These are phyloP conservation scores for Notamacropus eugenii DNA, from an alignment of 2,797 vertebrate genomes.

Conservation along the genomic window DNA sequence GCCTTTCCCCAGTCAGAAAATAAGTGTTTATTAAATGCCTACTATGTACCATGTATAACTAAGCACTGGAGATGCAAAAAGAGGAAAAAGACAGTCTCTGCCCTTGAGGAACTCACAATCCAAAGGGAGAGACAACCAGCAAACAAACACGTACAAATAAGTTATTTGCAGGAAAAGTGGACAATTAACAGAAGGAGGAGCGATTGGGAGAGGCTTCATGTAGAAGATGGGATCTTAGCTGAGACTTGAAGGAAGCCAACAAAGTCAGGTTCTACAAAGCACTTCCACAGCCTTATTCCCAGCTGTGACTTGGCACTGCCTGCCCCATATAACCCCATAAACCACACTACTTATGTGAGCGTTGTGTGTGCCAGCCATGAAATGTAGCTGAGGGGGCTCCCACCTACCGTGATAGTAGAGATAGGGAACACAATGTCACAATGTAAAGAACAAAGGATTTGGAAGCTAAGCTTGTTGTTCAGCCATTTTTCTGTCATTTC, in stretches of 20 bases:
- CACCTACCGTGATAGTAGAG: neutral
- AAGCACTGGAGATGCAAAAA: neutral
- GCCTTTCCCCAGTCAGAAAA: neutral
- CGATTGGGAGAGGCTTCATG: neutral
- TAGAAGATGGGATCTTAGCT: neutral
- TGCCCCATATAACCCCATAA: neutral
- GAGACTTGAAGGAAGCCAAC: neutral
- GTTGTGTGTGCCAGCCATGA: fast-evolving
- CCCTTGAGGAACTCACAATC: neutral
- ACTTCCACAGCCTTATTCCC: neutral
- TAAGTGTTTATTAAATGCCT: neutral
- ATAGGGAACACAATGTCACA: no score
- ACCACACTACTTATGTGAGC: fast-evolving
- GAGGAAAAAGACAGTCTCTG: neutral
- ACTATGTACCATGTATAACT: neutral
- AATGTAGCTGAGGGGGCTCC: neutral
- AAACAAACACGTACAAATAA: neutral
- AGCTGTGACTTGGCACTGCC: neutral
- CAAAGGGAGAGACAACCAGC: neutral
- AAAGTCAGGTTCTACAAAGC: neutral
- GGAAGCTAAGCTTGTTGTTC: neutral
- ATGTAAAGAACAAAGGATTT: neutral
- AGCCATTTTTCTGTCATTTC: neutral
- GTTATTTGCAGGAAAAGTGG: neutral
- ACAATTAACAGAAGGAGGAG: neutral